phyloP scores from a whole-genome alignment of 2,888 invertebrate species.

The Galeruca laticollis region DNA sequence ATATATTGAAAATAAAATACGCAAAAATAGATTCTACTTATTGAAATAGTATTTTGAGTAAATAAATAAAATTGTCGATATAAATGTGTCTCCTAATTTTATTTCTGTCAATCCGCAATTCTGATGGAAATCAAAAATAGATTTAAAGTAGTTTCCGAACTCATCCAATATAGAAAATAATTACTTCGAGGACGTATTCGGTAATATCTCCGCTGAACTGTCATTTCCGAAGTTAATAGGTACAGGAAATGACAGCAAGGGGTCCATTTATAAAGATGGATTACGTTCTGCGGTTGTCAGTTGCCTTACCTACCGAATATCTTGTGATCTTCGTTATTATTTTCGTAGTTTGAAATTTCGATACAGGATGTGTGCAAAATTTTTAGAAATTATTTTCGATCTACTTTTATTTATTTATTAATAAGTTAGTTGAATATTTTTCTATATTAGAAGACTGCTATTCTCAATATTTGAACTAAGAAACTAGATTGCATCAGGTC shows the following conservation, averaged over 20 bases:
- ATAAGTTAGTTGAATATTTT: too few relatives aligned
- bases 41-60: too few relatives aligned
- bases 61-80: too few relatives aligned
- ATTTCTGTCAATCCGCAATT: not conserved
- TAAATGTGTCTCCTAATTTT: not conserved
- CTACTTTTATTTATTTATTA: too few relatives aligned
- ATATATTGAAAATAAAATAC: too few relatives aligned
- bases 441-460: too few relatives aligned
- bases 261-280: constrained; percentile 42
- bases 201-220: constrained; percentile 27
- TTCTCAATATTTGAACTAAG: too few relatives aligned
- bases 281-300: constrained; percentile 25
- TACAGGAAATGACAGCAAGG: constrained; percentile 38
- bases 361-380: constrained; percentile 1
- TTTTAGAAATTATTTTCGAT: too few relatives aligned
- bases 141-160: constrained; percentile 11
- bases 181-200: constrained; percentile 18
- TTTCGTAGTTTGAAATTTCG: not conserved
- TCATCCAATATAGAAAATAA: constrained; percentile 22
- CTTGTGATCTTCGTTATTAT: constrained; percentile 6
- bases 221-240: constrained; percentile 36
- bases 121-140: not conserved
- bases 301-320: constrained; percentile 6
- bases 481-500: too few relatives aligned
- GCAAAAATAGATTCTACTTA: too few relatives aligned